A percentile compares a stretch with the other conserved stretches of the same genome.
Evolutionary conservation across 2,888 invertebrate genomes (phyloP).

Genomic region (Theodoxus fluviatilis): DNA sequence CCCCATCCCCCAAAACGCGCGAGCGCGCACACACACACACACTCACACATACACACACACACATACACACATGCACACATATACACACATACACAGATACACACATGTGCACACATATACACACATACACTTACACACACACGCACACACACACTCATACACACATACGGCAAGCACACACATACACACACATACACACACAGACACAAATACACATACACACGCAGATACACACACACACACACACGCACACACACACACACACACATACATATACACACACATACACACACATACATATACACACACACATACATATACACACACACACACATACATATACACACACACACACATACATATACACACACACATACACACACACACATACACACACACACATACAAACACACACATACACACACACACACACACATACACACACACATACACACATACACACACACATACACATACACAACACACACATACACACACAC

Average conservation of each 20-base stretch:
- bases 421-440: too few species aligned
- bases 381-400: too few species aligned
- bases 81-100: too few species aligned
- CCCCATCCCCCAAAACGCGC: too few species aligned
- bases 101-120: background rate
- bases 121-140: background rate
- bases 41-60: too few species aligned
- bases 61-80: too few species aligned
- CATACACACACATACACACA: slow-evolving; percentile 15
- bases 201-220: background rate
- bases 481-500: too few species aligned
- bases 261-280: background rate
- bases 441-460: too few species aligned
- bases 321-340: background rate
- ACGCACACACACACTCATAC: slow-evolving; percentile 9
- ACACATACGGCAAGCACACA: slow-evolving; percentile 1
- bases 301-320: background rate
- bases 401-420: too few species aligned
- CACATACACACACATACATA: background rate
- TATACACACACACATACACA: too few species aligned
- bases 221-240: background rate
- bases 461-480: too few species aligned
- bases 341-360: background rate
- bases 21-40: too few species aligned
- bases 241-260: background rate